phyloP scores from a whole-genome alignment of 2,888 invertebrate genomes.

The Zeuzera pyrina region DNA sequence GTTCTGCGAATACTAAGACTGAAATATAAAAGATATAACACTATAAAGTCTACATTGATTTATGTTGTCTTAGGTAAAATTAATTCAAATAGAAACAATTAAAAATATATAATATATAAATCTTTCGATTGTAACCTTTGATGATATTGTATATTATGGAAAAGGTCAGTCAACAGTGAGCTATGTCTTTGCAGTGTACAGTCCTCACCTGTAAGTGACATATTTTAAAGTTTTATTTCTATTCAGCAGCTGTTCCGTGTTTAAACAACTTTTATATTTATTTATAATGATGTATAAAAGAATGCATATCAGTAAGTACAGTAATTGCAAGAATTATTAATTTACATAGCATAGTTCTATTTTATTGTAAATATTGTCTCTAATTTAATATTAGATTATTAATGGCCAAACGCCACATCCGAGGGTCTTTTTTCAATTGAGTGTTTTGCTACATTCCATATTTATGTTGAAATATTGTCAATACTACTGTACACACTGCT shows the following conservation, averaged over 20 bases:
- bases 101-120: slow-evolving; percentile 64
- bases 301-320: slow-evolving; percentile 69
- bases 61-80: slow-evolving; percentile 70
- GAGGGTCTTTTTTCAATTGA: slow-evolving; percentile 67
- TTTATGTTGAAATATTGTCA: slow-evolving; percentile 70
- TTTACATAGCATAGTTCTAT: slow-evolving; percentile 67
- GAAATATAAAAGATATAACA: slow-evolving; percentile 66
- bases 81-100: slow-evolving; percentile 68
- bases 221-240: slow-evolving; percentile 59
- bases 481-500: slow-evolving; percentile 38
- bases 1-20: slow-evolving; percentile 71
- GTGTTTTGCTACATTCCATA: slow-evolving; percentile 73
- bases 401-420: slow-evolving; percentile 53
- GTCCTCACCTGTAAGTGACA: slow-evolving; percentile 59
- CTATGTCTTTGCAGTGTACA: slow-evolving; percentile 59
- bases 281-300: slow-evolving; percentile 51
- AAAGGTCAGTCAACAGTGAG: slow-evolving; percentile 49
- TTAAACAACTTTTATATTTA: slow-evolving; percentile 73
- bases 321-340: slow-evolving; percentile 56
- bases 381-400: slow-evolving; percentile 66
- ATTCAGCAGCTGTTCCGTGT: slow-evolving; percentile 65
- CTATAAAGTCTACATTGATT: slow-evolving; percentile 63
- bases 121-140: slow-evolving; percentile 55
- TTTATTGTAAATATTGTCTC: slow-evolving; percentile 69
- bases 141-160: slow-evolving; percentile 54